Conservation (phyloP, 2,113 vertebrate genomes). For the Cinclus cinclus region DNA sequence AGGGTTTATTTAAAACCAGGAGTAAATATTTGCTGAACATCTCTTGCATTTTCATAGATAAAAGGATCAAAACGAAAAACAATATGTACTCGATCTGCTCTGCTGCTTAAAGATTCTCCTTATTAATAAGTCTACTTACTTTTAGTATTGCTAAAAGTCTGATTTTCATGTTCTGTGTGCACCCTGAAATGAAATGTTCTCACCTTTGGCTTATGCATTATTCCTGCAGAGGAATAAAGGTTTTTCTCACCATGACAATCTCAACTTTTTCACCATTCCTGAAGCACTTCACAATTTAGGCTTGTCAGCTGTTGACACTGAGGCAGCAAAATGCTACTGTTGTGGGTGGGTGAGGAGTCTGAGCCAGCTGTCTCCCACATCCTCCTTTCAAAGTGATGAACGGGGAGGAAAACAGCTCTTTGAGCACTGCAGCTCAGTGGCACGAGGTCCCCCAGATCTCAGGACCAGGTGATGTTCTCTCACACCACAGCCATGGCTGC, state of each 20-base stretch:
- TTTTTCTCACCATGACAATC: neutral
- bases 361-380: conserved; percentile 32
- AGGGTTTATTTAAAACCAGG: neutral
- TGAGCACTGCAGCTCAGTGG: neutral
- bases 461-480: neutral
- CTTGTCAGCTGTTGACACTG: conserved; percentile 3
- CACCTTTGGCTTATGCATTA: neutral
- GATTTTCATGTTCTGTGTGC: neutral
- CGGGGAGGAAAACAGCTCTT: neutral
- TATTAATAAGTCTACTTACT: neutral
- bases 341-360: conserved; percentile 32
- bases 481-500: neutral
- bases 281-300: neutral
- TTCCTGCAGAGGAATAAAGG: neutral
- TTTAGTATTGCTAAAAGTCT: neutral
- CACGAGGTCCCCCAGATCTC: neutral
- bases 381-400: neutral
- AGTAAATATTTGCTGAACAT: conserved; percentile 5
- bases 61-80: neutral
- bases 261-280: neutral
- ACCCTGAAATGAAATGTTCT: neutral
- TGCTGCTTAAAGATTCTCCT: neutral
- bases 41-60: neutral
- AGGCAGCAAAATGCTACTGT: conserved; percentile 17
- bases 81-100: neutral